Conservation (phyloP, 1,140 invertebrate genomes). For the Bombus ignitus region DNA sequence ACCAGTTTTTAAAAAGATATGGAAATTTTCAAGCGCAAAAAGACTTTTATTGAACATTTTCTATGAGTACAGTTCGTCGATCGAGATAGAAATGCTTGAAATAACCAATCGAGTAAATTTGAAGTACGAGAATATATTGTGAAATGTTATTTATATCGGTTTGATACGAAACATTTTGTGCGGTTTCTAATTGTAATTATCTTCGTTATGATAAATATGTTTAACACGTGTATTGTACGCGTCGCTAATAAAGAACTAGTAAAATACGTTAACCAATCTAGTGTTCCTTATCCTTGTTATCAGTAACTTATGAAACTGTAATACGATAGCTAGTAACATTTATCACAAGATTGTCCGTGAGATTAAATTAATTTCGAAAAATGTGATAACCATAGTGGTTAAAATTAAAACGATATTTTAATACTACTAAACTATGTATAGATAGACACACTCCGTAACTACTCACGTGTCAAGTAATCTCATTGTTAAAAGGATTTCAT, state of each 20-base stretch:
- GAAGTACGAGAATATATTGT: neutral
- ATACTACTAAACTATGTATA: no score
- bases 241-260: slow-evolving; percentile 57
- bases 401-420: no score
- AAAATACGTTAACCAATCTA: slow-evolving; percentile 31
- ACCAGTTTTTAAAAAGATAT: neutral
- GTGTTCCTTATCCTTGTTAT: neutral
- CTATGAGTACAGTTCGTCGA: neutral
- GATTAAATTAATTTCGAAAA: neutral
- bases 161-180: slow-evolving; percentile 48
- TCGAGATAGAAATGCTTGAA: neutral
- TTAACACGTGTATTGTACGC: slow-evolving; percentile 55
- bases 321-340: neutral
- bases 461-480: no score
- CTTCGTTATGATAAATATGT: slow-evolving; percentile 52
- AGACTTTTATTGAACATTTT: neutral
- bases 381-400: no score
- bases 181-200: slow-evolving; percentile 61
- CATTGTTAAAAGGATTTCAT: no score
- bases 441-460: no score
- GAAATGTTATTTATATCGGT: slow-evolving; percentile 43
- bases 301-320: neutral
- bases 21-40: neutral
- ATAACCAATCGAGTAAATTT: neutral
- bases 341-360: no score